These are phyloP conservation scores for Tiliacea aurago DNA, from an alignment of 2,888 invertebrate genomes.

Conservation along the genomic window DNA sequence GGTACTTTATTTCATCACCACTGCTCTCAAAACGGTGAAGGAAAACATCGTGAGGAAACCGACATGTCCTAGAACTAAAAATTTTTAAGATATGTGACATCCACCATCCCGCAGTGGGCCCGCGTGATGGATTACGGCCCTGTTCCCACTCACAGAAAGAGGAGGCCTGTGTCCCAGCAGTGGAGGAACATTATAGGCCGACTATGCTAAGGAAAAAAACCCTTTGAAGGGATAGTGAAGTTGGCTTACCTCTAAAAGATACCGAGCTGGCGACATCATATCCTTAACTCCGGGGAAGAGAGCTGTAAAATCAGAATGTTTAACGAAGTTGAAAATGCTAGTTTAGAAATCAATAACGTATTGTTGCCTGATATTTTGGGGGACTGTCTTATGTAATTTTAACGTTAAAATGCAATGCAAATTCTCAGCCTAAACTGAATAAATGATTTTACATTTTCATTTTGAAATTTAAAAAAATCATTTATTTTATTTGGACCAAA, in stretches of 20 bases:
- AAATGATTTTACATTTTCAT: background rate
- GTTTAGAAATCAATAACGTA: background rate
- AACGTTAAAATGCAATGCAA: background rate
- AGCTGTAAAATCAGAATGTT: conserved; percentile 27
- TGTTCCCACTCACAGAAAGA: too few relatives aligned
- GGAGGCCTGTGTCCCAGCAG: too few relatives aligned
- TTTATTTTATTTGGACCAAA: too few relatives aligned
- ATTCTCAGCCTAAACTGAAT: background rate
- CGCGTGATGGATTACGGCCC: too few relatives aligned
- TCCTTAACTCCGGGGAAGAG: conserved; percentile 64
- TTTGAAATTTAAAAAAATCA: too few relatives aligned
- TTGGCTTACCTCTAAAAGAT: conserved; percentile 78
- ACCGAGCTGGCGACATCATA: conserved; percentile 77
- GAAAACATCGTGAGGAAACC: too few relatives aligned
- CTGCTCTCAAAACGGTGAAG: too few relatives aligned
- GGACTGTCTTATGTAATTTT: background rate
- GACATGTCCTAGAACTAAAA: too few relatives aligned
- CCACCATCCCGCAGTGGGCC: too few relatives aligned
- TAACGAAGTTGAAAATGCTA: background rate
- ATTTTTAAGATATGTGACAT: too few relatives aligned
- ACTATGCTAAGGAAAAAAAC: background rate
- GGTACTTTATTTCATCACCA: too few relatives aligned
- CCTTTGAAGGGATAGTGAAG: background rate
- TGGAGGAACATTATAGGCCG: too few relatives aligned
- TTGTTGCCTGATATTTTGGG: background rate